Percentiles rank a stretch among this genome's conserved stretches.
Conservation (phyloP, 2,888 invertebrate genomes). For the Heteropelma amictum region DNA sequence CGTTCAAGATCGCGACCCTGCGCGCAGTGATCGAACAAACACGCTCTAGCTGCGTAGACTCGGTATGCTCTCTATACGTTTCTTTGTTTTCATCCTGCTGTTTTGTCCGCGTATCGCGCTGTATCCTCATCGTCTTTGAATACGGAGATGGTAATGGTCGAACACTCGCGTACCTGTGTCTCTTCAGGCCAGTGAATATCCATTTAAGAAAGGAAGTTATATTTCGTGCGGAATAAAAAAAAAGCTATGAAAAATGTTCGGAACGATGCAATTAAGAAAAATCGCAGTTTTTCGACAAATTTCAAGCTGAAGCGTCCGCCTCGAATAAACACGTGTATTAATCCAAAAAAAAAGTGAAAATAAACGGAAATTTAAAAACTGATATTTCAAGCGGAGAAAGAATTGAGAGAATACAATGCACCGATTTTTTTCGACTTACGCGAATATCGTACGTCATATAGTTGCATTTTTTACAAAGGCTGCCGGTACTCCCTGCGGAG, state of each 20-base stretch:
- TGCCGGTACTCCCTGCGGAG: conserved; percentile 13
- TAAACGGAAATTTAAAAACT: no score
- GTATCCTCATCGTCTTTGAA: conserved; percentile 22
- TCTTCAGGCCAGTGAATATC: no score
- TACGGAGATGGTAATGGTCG: conserved; percentile 52
- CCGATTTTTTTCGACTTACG: no score
- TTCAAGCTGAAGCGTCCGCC: no score
- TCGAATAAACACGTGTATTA: no score
- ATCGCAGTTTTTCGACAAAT: no score
- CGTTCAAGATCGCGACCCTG: conserved; percentile 58
- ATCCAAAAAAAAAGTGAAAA: no score
- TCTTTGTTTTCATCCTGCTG: not conserved
- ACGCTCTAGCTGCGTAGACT: conserved; percentile 22
- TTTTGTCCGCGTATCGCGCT: not conserved
- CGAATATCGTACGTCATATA: not conserved
- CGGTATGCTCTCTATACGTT: conserved; percentile 22
- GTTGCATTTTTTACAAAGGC: conserved; percentile 24
- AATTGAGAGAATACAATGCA: no score
- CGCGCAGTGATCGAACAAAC: conserved; percentile 58
- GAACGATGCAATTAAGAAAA: not conserved
- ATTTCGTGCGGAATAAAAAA: not conserved
- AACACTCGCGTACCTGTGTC: conserved; percentile 52
- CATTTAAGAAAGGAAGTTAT: no score
- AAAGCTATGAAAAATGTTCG: not conserved
- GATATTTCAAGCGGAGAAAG: no score